Base-by-base conservation (phyloP, 2,888 invertebrate species). In the Adelognathus sp. region DNA sequence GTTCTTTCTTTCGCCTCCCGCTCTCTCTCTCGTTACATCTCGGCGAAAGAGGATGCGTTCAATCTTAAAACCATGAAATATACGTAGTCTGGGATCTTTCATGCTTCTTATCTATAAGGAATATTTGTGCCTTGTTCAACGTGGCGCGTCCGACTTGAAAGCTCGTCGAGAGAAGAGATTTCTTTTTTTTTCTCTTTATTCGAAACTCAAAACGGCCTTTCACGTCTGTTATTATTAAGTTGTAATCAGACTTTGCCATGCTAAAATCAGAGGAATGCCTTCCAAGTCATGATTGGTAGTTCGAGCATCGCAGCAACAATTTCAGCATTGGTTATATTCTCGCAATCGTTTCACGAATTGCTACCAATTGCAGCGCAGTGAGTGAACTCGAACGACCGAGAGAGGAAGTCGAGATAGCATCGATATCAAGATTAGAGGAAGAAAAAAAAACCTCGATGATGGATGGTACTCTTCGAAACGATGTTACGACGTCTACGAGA, bases 401-500 rank as follows among this genome's bases (percentile, higher is more conserved):
- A 46, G 66, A 54, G 61, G 71, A 44, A 56, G 70, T 46, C 46
- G 46, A 56, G 79, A 79, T 79, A 79, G n/a, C 67, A 79, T 79
- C 75, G 75, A 71, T 75, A 54, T 71, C 56, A 36, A 63, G 79
- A 79, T 79, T 33, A 52, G 29, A 14, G n/a, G 11, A 2, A 50
- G 11, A 88, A 84, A 88, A 88, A 89, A 90, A 90, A 89, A 88
- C 88, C 88, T 2, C 11, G 5, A 36, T 36, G 36, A 36, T 36
- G 36, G 36, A 36, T 27, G n/a, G n/a, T 52, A 52, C 27, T 29
- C 11, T 52, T 11, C 52, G 52, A 52, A 29, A 29, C 14, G 11
- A n/a, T 33, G 36, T 36, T 36, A n/a, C 29, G 18, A 56, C 6
- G 16, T 56, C 31, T 54, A 56, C 31, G 31, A 33, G 33, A 31